Conservation (phyloP, 2,113 vertebrate species). For the Forbesichthys papilliferus region DNA sequence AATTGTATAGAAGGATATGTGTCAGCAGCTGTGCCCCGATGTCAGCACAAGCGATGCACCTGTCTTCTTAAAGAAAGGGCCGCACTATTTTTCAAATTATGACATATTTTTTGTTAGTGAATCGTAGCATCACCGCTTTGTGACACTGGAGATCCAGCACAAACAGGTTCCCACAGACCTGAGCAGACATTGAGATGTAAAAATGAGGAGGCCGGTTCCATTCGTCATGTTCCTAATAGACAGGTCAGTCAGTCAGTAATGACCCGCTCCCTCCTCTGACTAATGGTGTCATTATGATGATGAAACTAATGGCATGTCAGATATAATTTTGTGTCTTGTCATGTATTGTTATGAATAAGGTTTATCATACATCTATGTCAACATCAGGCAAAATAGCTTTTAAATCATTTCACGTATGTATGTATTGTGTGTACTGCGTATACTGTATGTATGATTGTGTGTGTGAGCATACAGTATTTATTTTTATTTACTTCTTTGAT, state of each 20-base stretch:
- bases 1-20: conserved; percentile 38
- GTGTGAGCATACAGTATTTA: neutral
- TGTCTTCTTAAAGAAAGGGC: conserved; percentile 19
- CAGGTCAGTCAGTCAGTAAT: conserved; percentile 18
- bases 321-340: conserved; percentile 24
- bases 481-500: neutral
- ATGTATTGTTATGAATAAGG: conserved; percentile 25
- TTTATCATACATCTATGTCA: neutral
- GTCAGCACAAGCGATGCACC: conserved; percentile 36
- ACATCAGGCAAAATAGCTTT: neutral
- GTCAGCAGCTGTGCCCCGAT: conserved; percentile 52
- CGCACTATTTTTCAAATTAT: conserved; percentile 11
- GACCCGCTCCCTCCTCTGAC: conserved; percentile 16
- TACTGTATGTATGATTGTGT: no score
- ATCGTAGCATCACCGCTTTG: conserved; percentile 8
- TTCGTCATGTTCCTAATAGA: conserved; percentile 34
- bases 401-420: neutral
- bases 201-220: conserved; percentile 24
- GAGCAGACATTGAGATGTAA: conserved; percentile 20
- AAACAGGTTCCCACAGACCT: conserved; percentile 18
- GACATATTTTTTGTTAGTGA: conserved; percentile 4
- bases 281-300: conserved; percentile 27
- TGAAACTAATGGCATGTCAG: conserved; percentile 37
- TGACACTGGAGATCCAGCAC: conserved; percentile 25
- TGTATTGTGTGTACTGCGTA: neutral